These are phyloP conservation scores for Lampropteryx suffumata DNA, from an alignment of 2,888 invertebrate genomes.

Conservation along the genomic window DNA sequence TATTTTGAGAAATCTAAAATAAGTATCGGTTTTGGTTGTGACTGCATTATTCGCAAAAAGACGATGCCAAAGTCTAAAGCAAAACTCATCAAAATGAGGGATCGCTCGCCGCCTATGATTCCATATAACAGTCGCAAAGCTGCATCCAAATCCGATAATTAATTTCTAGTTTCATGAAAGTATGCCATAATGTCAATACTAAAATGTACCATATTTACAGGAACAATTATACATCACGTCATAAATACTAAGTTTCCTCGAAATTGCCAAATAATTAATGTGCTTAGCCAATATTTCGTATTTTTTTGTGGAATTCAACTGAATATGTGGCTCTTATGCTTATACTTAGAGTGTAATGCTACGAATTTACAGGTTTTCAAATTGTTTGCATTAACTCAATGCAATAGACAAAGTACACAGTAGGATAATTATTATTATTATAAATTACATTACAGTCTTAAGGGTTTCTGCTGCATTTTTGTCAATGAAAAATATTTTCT, in stretches of 20 bases:
- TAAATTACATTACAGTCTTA: conserved; percentile 12
- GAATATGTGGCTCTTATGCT: neutral
- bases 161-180: conserved; percentile 26
- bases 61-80: neutral
- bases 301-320: conserved; percentile 6
- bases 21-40: conserved; percentile 2
- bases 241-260: conserved; percentile 14
- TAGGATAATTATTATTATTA: conserved; percentile 1
- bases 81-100: neutral
- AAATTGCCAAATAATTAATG: conserved; percentile 1
- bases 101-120: neutral
- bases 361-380: neutral
- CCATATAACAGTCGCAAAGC: conserved; percentile 2
- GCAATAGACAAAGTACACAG: conserved; percentile 14
- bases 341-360: conserved; percentile 2
- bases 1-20: conserved; percentile 14
- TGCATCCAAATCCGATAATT: conserved; percentile 5
- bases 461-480: conserved; percentile 14
- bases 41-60: neutral
- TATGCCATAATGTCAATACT: conserved; percentile 43
- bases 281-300: neutral
- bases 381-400: conserved; percentile 7
- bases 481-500: conserved; percentile 16
- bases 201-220: conserved; percentile 45
- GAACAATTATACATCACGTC: conserved; percentile 38